Evolutionary conservation across 2,888 invertebrate genomes (phyloP), one percentile per base, ranked within the genome.

Genomic region (Lochmaea crataegi): DNA sequence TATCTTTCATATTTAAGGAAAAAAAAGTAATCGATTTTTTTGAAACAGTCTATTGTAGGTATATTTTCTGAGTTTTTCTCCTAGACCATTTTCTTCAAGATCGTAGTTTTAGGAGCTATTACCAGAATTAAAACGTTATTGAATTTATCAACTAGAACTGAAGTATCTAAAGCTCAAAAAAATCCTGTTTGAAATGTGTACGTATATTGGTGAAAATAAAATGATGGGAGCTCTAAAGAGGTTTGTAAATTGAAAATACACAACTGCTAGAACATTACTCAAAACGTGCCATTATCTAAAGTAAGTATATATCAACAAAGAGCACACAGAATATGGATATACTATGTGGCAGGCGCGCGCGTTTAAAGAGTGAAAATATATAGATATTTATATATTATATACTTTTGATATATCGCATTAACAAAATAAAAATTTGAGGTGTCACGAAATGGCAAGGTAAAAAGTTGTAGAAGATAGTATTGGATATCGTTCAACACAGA

Each of bases 371-470:
- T 80, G 79, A 82, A 82, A 80, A 80, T 80, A 80, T 82, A 80
- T 53, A 53, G 16, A 53, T 53, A 53, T 53, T 18, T 53, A 3
- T 53, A 53, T 53, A 53, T 53, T 18, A 53, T 78, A 79, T 78
- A 76, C 70, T 79, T 77, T 69, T 73, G 71, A 72, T 71, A 73
- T 70, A 76, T 61, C 48, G 65, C 76, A 75, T 76, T 79, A 78
- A 77, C 73, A 79, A 78, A 78, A 78, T 77, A 77, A 75, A 78
- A 80, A 76, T 75, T 71, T 78, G 38, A 72, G 67, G 77, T 75
- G 74, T 75, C 79, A 81, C 75, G 79, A 82, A 81, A 82, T 82
- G 82, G 85, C 86, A 86, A 86, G 86, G 86, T 87, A 87, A 86
- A 86, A 18, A 18, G 53, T 84, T 85, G 86, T 85, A 83, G 86